phyloP scores from a whole-genome alignment of 2,797 vertebrate genomes.

The Thamnophis elegans region DNA sequence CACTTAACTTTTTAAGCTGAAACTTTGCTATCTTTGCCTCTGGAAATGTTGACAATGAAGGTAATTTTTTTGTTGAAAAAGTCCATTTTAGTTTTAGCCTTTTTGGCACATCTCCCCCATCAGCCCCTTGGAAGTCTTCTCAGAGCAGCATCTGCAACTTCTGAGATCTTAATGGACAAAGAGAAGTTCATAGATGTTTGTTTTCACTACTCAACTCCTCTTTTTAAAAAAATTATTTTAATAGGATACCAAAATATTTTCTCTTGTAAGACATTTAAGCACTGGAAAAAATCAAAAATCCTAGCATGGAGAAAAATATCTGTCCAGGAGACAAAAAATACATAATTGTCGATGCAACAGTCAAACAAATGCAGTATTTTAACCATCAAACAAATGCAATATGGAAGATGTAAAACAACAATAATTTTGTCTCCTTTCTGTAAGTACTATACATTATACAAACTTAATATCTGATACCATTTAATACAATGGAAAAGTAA shows the following conservation, averaged over 20 bases:
- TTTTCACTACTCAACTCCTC: neutral
- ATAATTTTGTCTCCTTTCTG: conserved; percentile 10
- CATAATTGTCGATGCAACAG: conserved; percentile 22
- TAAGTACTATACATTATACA: neutral
- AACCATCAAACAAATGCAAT: conserved; percentile 33
- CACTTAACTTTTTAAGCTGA: conserved; percentile 16
- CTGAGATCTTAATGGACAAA: conserved; percentile 2
- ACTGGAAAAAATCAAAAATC: conserved; percentile 4
- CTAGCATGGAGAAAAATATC: neutral
- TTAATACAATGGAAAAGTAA: conserved; percentile 26
- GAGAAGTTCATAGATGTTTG: conserved; percentile 2
- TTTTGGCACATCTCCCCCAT: neutral
- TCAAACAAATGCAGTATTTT: neutral
- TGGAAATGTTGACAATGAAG: conserved; percentile 32
- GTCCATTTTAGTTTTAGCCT: conserved; percentile 1
- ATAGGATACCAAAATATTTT: conserved; percentile 23
- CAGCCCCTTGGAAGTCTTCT: neutral
- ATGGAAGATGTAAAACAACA: neutral
- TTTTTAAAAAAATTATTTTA: conserved; percentile 23
- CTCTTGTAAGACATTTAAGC: conserved; percentile 34
- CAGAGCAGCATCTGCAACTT: conserved; percentile 22
- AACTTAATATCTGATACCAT: conserved; percentile 10
- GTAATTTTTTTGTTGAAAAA: conserved; percentile 20
- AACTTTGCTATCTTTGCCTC: conserved; percentile 35
- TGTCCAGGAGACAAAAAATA: conserved; percentile 10